phyloP scores from a whole-genome alignment of 2,888 invertebrate genomes.

The Rhamnusium bicolor region DNA sequence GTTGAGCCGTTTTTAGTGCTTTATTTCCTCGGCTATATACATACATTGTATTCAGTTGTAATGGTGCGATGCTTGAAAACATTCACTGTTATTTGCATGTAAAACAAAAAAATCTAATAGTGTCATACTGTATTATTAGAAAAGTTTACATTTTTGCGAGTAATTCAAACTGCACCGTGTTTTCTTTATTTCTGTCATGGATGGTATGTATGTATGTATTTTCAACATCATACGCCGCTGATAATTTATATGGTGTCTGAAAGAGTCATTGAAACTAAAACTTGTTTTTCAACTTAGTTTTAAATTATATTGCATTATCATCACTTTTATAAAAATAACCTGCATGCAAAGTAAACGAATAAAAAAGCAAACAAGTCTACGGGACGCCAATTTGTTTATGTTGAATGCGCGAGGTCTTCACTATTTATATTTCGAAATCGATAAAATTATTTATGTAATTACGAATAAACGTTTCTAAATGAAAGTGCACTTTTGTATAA shows the following conservation, averaged over 20 bases:
- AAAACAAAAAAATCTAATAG: too few species aligned
- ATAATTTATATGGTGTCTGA: conserved; percentile 33
- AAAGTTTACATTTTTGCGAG: neutral
- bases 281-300: conserved; percentile 24
- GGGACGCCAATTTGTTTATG: conserved; percentile 19
- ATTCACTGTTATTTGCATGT: too few species aligned
- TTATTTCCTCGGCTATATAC: too few species aligned
- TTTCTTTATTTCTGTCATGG: neutral
- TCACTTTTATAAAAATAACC: conserved; percentile 32
- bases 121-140: too few species aligned
- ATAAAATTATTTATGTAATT: conserved; percentile 20
- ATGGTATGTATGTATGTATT: neutral
- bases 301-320: conserved; percentile 38
- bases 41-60: too few species aligned
- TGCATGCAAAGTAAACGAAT: conserved; percentile 10
- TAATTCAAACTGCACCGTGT: neutral
- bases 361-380: conserved; percentile 29
- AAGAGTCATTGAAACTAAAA: conserved; percentile 31
- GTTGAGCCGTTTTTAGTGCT: too few species aligned
- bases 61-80: too few species aligned
- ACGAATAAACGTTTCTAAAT: neutral
- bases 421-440: conserved; percentile 19
- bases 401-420: conserved; percentile 7
- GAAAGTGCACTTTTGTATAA: neutral
- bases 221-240: neutral